Evolutionary conservation across 2,888 invertebrate species (phyloP).

Genomic region (Diaprepes abbreviatus): DNA sequence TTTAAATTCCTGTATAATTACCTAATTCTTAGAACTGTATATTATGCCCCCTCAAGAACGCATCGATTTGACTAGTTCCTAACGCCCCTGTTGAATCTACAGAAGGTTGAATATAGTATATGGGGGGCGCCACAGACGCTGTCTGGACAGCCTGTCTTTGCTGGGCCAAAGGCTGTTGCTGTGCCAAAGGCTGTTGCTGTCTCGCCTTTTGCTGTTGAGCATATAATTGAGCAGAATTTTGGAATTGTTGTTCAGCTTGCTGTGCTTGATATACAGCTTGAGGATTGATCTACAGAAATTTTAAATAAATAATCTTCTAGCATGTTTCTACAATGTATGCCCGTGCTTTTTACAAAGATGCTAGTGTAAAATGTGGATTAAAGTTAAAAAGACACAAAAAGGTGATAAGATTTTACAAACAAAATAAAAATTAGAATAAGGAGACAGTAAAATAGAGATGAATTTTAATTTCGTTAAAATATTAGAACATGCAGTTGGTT

Average conservation of each 20-base stretch:
- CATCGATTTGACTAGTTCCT: constrained; percentile 82
- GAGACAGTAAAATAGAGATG: too few species aligned
- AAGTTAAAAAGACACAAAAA: too few species aligned
- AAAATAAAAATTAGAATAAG: too few species aligned
- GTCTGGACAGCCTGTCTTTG: constrained; percentile 58
- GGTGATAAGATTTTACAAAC: too few species aligned
- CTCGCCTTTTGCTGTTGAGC: constrained; percentile 69
- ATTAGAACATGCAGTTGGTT: too few species aligned
- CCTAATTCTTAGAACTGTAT: constrained; percentile 72
- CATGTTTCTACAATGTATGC: background rate
- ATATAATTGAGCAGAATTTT: constrained; percentile 70
- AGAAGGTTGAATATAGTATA: constrained; percentile 74
- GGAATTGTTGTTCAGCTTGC: constrained; percentile 75
- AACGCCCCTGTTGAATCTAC: constrained; percentile 57
- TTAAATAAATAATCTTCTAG: too few species aligned
- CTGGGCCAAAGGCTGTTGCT: constrained; percentile 62
- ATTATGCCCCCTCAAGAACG: constrained; percentile 82
- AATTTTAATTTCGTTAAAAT: too few species aligned
- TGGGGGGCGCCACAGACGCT: constrained; percentile 63
- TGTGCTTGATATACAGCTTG: constrained; percentile 72
- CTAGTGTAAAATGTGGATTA: background rate
- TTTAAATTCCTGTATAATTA: constrained; percentile 37
- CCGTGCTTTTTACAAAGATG: background rate
- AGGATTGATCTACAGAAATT: constrained; percentile 54
- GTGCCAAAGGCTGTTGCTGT: constrained; percentile 59